Percentiles rank a stretch among this genome's conserved stretches.
Conservation (phyloP, 2,113 vertebrate species). For the Myiagra hebetior region DNA sequence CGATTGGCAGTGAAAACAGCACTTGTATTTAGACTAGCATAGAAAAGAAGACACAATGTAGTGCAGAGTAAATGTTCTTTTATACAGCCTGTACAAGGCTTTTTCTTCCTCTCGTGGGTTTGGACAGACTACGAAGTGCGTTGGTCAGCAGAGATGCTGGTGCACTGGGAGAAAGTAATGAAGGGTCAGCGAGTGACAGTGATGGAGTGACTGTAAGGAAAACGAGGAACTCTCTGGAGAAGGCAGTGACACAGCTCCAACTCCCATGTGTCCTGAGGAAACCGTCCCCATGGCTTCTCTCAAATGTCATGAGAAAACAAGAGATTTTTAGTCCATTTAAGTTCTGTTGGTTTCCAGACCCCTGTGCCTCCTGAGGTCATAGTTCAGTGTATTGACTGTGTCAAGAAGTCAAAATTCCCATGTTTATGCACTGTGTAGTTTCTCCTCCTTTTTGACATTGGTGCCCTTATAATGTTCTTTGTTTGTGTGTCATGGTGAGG, state of each 20-base stretch:
- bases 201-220: slow-evolving; percentile 33
- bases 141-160: slow-evolving; percentile 10
- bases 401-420: slow-evolving; percentile 60
- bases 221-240: background rate
- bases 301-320: slow-evolving; percentile 59
- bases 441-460: background rate
- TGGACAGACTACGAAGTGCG: background rate
- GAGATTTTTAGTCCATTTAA: slow-evolving; percentile 4
- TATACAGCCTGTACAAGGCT: background rate
- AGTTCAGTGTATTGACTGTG: slow-evolving; percentile 34
- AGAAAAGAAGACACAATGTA: slow-evolving; percentile 27
- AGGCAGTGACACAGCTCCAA: slow-evolving; percentile 13
- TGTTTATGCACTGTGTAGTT: slow-evolving; percentile 24
- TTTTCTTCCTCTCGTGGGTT: background rate
- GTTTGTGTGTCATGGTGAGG: background rate
- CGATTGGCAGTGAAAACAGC: slow-evolving; percentile 30
- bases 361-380: slow-evolving; percentile 37
- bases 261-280: slow-evolving; percentile 11
- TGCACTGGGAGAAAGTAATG: slow-evolving; percentile 35
- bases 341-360: slow-evolving; percentile 46
- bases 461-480: background rate
- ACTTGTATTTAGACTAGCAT: slow-evolving; percentile 27
- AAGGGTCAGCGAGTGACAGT: slow-evolving; percentile 24
- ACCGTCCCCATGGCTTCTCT: slow-evolving; percentile 3
- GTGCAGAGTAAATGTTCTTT: slow-evolving; percentile 35